These are phyloP conservation scores for Minunthozetes semirufus DNA, from an alignment of 2,888 invertebrate genomes.

Conservation along the genomic window DNA sequence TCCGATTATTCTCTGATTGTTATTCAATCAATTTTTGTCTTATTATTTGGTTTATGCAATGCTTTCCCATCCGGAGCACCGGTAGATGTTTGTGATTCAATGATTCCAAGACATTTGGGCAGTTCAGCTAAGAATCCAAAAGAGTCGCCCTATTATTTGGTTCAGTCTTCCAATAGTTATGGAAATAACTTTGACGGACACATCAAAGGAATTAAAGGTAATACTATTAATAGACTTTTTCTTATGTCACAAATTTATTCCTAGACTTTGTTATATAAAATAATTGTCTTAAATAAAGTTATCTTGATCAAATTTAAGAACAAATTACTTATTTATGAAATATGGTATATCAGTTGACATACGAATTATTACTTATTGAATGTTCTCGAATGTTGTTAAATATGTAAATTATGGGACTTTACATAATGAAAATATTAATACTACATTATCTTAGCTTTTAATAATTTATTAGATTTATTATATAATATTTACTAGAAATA, in stretches of 20 bases:
- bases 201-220: slow-evolving; percentile 35
- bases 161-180: slow-evolving; percentile 21
- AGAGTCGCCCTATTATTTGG: slow-evolving; percentile 30
- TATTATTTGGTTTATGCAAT: not conserved
- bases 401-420: too few relatives aligned
- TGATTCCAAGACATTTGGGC: slow-evolving; percentile 41
- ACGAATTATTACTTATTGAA: too few relatives aligned
- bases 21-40: not conserved
- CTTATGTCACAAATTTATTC: not conserved
- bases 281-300: too few relatives aligned
- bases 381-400: too few relatives aligned
- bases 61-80: slow-evolving; percentile 42
- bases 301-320: too few relatives aligned
- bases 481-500: too few relatives aligned
- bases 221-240: not conserved
- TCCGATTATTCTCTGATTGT: not conserved
- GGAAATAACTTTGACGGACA: not conserved
- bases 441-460: too few relatives aligned
- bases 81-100: slow-evolving; percentile 41
- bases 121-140: slow-evolving; percentile 30
- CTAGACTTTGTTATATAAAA: too few relatives aligned
- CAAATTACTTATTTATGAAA: too few relatives aligned
- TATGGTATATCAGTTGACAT: too few relatives aligned
- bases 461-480: too few relatives aligned
- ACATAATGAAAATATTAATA: too few relatives aligned